Evolutionary conservation across 2,797 vertebrate species (phyloP).

Genomic region (Hippoglossus hippoglossus): DNA sequence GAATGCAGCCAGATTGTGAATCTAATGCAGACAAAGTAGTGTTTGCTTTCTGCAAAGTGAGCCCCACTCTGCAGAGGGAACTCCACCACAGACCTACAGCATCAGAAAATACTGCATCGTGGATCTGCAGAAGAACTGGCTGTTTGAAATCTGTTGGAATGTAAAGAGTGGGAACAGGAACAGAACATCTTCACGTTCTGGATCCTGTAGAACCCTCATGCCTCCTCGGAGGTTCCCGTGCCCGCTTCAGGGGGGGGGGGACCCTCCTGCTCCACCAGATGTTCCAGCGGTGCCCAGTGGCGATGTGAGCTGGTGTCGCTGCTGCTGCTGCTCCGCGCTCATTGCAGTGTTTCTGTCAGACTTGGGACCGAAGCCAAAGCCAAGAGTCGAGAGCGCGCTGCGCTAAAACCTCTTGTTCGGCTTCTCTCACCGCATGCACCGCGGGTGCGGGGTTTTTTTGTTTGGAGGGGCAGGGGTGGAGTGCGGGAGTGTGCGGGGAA

Average conservation of each 20-base stretch:
- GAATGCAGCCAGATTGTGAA: too few relatives aligned
- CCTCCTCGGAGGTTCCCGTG: slow-evolving; percentile 9
- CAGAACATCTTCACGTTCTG: too few relatives aligned
- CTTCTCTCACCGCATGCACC: slow-evolving; percentile 31
- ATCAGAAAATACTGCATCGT: too few relatives aligned
- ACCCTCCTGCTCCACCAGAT: slow-evolving; percentile 13
- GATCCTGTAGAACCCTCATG: background rate
- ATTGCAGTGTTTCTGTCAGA: slow-evolving; percentile 60
- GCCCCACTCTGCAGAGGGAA: background rate
- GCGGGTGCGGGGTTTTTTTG: slow-evolving; percentile 23
- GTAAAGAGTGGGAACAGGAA: too few relatives aligned
- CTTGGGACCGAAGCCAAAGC: slow-evolving; percentile 65
- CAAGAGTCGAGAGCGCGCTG: slow-evolving; percentile 41
- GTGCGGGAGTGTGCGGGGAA: too few relatives aligned
- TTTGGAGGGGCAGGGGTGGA: background rate
- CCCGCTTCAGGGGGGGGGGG: too few relatives aligned
- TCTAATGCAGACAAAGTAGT: background rate
- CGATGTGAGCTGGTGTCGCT: slow-evolving; percentile 49
- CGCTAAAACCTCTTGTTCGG: slow-evolving; percentile 50
- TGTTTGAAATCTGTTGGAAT: too few relatives aligned
- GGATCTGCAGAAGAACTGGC: too few relatives aligned
- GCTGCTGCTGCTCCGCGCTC: slow-evolving; percentile 26
- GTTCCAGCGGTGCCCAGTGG: slow-evolving; percentile 53
- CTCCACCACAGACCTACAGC: too few relatives aligned
- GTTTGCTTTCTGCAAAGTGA: background rate